These are phyloP conservation scores for Scarus forsteni DNA, from an alignment of 2,797 vertebrate species.

Conservation along the genomic window DNA sequence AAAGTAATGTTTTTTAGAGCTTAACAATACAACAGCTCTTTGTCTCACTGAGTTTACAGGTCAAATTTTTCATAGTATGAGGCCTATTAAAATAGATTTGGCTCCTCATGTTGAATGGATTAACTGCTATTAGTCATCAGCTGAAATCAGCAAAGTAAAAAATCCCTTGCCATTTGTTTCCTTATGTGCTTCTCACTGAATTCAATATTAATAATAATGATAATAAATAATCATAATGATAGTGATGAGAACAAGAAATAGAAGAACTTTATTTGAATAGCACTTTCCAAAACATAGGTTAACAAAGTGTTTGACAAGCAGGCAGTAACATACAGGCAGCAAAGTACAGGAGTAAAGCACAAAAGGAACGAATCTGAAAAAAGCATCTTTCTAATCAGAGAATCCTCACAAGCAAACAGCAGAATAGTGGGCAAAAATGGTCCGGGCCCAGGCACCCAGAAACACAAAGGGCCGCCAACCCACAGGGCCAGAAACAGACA, in stretches of 20 bases:
- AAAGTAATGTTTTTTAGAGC: background rate
- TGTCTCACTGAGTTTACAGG: slow-evolving; percentile 2
- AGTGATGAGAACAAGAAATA: too few relatives aligned
- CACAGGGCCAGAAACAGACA: too few relatives aligned
- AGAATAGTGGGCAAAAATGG: too few relatives aligned
- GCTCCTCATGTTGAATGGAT: background rate
- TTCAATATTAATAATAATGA: too few relatives aligned
- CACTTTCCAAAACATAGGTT: too few relatives aligned
- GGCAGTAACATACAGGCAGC: background rate
- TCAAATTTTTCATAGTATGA: background rate
- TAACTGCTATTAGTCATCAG: background rate
- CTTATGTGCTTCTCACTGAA: background rate
- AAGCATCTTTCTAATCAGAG: too few relatives aligned
- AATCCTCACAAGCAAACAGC: too few relatives aligned
- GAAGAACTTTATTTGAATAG: too few relatives aligned
- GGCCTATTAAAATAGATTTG: slow-evolving; percentile 6
- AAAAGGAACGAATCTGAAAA: too few relatives aligned
- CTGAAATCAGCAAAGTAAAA: background rate
- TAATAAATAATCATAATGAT: background rate
- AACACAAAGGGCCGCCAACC: too few relatives aligned
- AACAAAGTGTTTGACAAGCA: too few relatives aligned
- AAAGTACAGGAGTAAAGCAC: background rate
- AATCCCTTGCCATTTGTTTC: background rate
- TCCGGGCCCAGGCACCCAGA: too few relatives aligned
- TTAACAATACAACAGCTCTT: background rate